Conservation (phyloP, 2,888 invertebrate genomes). For the Caenorhabditis panamensis region DNA sequence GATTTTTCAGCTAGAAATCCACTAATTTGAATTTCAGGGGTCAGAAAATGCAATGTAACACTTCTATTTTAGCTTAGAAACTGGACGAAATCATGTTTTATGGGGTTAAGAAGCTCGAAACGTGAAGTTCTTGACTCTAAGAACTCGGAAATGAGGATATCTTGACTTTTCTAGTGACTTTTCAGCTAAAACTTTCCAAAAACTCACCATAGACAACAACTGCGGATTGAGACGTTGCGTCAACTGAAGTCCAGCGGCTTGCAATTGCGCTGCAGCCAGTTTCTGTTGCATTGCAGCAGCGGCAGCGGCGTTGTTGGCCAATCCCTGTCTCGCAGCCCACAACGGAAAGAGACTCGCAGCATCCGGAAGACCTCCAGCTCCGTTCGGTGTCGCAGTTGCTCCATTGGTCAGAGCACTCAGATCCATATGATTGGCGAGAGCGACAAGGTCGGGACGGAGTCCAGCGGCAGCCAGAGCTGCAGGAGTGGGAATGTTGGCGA, state of each 20-base stretch:
- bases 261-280: constrained; percentile 30
- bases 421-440: constrained; percentile 45
- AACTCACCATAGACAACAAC: constrained; percentile 42
- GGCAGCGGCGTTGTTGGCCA: constrained; percentile 9
- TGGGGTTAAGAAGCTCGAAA: no score
- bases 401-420: constrained; percentile 35
- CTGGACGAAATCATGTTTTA: no score
- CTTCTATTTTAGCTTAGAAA: no score
- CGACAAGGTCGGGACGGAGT: constrained; percentile 48
- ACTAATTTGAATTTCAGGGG: no score
- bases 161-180: no score
- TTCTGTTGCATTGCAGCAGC: constrained; percentile 49
- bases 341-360: constrained; percentile 26
- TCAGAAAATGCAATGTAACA: no score
- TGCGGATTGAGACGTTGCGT: constrained; percentile 19
- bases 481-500: constrained; percentile 40
- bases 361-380: background rate
- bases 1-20: no score
- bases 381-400: background rate
- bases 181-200: background rate
- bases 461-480: constrained; percentile 36
- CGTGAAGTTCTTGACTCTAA: no score
- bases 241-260: constrained; percentile 28
- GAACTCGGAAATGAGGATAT: no score
- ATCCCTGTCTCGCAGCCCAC: constrained; percentile 19